Base-by-base conservation (phyloP, 2,113 vertebrate species). In the Corydoras maculifer region DNA sequence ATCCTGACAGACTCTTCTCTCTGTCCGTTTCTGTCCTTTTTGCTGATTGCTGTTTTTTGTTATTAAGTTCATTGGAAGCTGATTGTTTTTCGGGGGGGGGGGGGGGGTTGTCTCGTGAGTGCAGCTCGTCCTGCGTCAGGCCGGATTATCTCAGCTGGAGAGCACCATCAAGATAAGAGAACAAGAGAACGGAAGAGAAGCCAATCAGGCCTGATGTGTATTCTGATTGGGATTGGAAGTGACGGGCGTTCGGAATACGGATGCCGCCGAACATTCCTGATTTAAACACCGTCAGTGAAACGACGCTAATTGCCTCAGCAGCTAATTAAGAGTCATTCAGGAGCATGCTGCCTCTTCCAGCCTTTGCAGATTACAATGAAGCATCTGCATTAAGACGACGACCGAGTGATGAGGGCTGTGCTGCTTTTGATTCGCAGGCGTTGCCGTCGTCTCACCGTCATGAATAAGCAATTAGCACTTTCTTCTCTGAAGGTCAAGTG, bases 291-390 rank as follows among this genome's bases (percentile, higher is more conserved):
- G 3, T 11, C 25, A 61, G 68, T 55, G 68, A 60, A 69, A 51
- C 54, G 66, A 68, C 48, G 69, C 69, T 72, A 60, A 69, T 64
- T 72, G 69, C 61, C 53, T 43, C 15, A 13, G 43, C 61, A 0
- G 61, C 61, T 49, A 72, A 85, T 82, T 83, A 81, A 74, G 70
- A 72, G 80, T 69, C 74, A 81, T 62, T 77, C 71, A 58, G 60
- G 69, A 60, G 66, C 69, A 69, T 30, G 66, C 76, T 35, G 49
- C 11, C 50, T 70, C 60, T 50, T 31, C 2, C n/a, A 35, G 60
- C 59, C 59, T 3, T 18, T 9, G 25, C 49, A 35, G 7, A 58
- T 58, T 43, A 57, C 15, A 64, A 58, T 29, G 8, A 29, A 64
- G 51, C 51, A 4, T 57, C 15, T 55, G n/a, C 60, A 51, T 57